These are phyloP conservation scores for Plebejus melissa DNA, from an alignment of 2,888 invertebrate genomes.

Conservation along the genomic window DNA sequence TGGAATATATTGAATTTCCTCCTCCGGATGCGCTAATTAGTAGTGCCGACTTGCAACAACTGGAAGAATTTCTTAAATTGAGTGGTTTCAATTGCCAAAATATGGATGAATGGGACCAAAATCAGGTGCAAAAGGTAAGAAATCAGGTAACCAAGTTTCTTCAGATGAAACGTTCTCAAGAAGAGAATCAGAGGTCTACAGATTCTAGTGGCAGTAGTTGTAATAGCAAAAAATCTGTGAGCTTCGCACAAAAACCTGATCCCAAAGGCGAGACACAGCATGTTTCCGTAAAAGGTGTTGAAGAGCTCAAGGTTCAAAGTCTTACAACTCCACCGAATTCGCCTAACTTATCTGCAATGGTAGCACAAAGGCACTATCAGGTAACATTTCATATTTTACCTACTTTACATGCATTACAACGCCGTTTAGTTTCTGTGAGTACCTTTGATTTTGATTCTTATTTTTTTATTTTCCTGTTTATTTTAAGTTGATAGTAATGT, in stretches of 20 bases:
- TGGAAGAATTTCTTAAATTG: slow-evolving; percentile 84
- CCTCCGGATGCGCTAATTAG: slow-evolving; percentile 74
- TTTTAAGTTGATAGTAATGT: not conserved
- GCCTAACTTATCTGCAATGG: slow-evolving; percentile 83
- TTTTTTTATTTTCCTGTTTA: slow-evolving; percentile 34
- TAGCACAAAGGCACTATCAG: slow-evolving; percentile 80
- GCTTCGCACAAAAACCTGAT: slow-evolving; percentile 83
- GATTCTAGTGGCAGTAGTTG: slow-evolving; percentile 80
- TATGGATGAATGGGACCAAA: slow-evolving; percentile 83
- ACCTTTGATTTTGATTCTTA: slow-evolving; percentile 53
- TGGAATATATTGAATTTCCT: slow-evolving; percentile 71
- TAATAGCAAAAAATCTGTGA: slow-evolving; percentile 85
- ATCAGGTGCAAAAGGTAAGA: slow-evolving; percentile 83
- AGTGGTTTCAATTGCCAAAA: slow-evolving; percentile 85
- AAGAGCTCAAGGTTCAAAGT: slow-evolving; percentile 66
- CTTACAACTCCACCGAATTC: slow-evolving; percentile 86
- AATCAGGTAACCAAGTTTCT: slow-evolving; percentile 85
- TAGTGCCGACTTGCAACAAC: slow-evolving; percentile 82
- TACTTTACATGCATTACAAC: slow-evolving; percentile 55
- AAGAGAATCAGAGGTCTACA: slow-evolving; percentile 79
- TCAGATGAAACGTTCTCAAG: slow-evolving; percentile 84
- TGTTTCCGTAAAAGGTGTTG: slow-evolving; percentile 67
- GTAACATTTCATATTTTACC: slow-evolving; percentile 58
- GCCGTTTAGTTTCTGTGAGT: slow-evolving; percentile 72
- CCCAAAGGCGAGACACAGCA: slow-evolving; percentile 60